A percentile compares a stretch with the other conserved stretches of the same genome.
These are phyloP conservation scores for Ophthalmolycus amberensis DNA, from an alignment of 2,113 vertebrate genomes.

Conservation along the genomic window DNA sequence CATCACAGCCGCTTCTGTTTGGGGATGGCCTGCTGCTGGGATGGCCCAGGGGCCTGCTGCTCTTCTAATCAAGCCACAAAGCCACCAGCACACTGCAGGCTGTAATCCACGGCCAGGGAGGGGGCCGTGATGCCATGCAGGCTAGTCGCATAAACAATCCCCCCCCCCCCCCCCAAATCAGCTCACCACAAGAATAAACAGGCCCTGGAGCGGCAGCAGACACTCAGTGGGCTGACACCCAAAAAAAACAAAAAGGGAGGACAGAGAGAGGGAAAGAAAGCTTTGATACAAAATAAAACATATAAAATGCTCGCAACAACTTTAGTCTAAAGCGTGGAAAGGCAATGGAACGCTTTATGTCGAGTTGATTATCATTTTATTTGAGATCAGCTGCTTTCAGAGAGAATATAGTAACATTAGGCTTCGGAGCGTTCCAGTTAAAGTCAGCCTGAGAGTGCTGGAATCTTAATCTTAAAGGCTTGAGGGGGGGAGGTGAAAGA, in stretches of 20 bases:
- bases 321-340: background rate
- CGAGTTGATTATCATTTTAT: background rate
- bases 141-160: slow-evolving; percentile 71
- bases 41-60: slow-evolving; percentile 60
- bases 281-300: slow-evolving; percentile 1
- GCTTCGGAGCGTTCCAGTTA: background rate
- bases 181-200: slow-evolving; percentile 75
- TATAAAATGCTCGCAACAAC: background rate
- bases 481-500: background rate
- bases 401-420: background rate
- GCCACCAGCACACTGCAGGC: slow-evolving; percentile 56
- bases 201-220: slow-evolving; percentile 36
- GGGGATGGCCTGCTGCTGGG: too few relatives aligned
- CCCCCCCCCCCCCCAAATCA: slow-evolving; percentile 43
- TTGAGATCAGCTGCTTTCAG: background rate
- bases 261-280: background rate
- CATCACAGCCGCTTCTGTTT: slow-evolving; percentile 80
- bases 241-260: background rate
- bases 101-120: slow-evolving; percentile 70
- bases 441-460: background rate
- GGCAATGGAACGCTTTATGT: background rate
- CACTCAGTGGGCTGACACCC: slow-evolving; percentile 28
- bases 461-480: background rate
- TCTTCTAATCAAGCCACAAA: slow-evolving; percentile 79
- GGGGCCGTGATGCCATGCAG: slow-evolving; percentile 71